Conservation (phyloP, 2,113 vertebrate species). For the Vanacampus margaritifer region DNA sequence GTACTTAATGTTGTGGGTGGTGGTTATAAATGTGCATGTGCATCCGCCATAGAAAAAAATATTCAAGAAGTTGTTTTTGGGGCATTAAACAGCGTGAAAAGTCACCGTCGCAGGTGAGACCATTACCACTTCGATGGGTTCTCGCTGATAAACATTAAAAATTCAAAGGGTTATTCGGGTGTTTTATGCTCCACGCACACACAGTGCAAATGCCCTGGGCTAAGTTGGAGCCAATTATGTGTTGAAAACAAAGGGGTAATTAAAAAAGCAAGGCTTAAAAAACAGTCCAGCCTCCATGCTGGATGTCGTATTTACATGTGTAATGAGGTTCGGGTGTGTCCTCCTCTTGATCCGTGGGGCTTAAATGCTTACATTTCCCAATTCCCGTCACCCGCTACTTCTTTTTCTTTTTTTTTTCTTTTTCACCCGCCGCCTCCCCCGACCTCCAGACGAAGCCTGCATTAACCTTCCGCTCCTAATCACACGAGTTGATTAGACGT, state of each 20-base stretch:
- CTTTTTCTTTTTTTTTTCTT: slow-evolving; percentile 35
- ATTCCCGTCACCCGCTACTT: slow-evolving; percentile 38
- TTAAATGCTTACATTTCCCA: slow-evolving; percentile 55
- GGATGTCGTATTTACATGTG: slow-evolving; percentile 66
- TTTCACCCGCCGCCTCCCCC: slow-evolving; percentile 32
- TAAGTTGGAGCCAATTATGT: slow-evolving; percentile 62
- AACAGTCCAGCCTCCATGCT: slow-evolving; percentile 58
- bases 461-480: slow-evolving; percentile 72
- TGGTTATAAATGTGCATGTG: no score
- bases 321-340: slow-evolving; percentile 62
- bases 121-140: not conserved
- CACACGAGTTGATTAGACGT: slow-evolving; percentile 56
- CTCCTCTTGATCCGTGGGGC: slow-evolving; percentile 51
- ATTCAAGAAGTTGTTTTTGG: not conserved
- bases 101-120: not conserved
- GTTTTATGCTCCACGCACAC: slow-evolving; percentile 50
- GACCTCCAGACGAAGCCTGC: slow-evolving; percentile 43
- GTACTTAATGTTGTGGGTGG: no score
- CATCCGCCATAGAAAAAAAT: no score
- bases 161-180: slow-evolving; percentile 52
- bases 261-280: slow-evolving; percentile 43
- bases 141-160: slow-evolving; percentile 43
- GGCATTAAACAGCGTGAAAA: not conserved
- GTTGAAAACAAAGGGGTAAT: slow-evolving; percentile 63
- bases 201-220: slow-evolving; percentile 53